Evolutionary conservation across 2,113 vertebrate genomes (phyloP).

Genomic region (Peucedramus taeniatus): DNA sequence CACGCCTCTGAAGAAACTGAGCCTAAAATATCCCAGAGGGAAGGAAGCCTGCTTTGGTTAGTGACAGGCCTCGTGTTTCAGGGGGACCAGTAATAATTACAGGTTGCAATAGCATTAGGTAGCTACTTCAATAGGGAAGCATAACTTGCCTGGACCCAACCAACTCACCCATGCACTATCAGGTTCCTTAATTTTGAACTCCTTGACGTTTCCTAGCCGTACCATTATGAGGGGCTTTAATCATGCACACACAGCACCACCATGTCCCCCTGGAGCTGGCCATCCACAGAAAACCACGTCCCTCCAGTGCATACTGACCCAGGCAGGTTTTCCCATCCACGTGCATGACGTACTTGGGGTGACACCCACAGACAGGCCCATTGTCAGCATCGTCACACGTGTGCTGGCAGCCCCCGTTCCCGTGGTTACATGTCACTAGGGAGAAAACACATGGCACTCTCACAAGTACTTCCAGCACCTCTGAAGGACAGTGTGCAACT

Average conservation of each 20-base stretch:
- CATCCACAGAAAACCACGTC: neutral
- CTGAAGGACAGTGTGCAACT: neutral
- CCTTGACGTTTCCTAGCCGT: neutral
- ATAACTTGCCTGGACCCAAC: neutral
- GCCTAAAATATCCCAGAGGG: neutral
- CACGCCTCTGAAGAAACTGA: neutral
- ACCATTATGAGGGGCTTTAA: neutral
- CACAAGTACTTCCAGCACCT: constrained; percentile 6
- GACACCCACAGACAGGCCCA: constrained; percentile 89
- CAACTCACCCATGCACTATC: neutral
- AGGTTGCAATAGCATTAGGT: neutral
- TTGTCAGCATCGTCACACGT: constrained; percentile 89
- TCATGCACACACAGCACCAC: neutral
- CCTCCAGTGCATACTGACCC: constrained; percentile 75
- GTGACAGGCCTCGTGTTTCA: neutral
- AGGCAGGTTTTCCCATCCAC: constrained; percentile 86
- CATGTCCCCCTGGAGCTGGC: neutral
- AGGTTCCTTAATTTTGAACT: neutral
- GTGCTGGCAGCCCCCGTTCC: constrained; percentile 97
- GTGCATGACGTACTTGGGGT: constrained; percentile 86
- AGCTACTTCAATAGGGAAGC: neutral
- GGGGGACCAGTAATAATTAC: neutral
- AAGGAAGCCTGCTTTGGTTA: neutral
- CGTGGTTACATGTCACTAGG: constrained; percentile 94
- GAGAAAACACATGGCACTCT: neutral